phyloP scores from a whole-genome alignment of 2,113 vertebrate genomes.

The Platysternon megacephalum region DNA sequence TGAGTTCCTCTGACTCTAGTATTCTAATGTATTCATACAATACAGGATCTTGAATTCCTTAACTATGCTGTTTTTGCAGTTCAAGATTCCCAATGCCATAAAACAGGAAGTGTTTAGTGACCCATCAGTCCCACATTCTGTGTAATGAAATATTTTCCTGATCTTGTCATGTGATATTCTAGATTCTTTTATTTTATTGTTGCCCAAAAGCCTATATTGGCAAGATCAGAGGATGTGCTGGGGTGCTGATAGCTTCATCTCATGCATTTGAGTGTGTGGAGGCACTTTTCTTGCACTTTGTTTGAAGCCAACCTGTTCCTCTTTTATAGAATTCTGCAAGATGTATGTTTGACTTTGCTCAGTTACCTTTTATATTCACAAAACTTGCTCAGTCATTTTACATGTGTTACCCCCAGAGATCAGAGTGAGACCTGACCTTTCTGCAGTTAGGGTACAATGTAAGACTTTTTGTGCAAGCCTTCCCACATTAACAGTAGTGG shows the following conservation, averaged over 20 bases:
- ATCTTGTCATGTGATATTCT: not conserved
- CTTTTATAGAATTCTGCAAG: not conserved
- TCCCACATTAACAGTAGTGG: not conserved
- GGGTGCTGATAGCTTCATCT: accelerated
- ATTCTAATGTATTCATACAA: not conserved
- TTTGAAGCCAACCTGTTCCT: not conserved
- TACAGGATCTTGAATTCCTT: not conserved
- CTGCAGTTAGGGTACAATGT: not conserved
- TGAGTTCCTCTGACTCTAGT: not conserved
- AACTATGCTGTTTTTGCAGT: not conserved
- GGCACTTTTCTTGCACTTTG: not conserved
- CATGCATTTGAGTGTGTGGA: not conserved
- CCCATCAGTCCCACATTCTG: not conserved
- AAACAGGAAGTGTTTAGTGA: not conserved
- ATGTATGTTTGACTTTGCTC: not conserved
- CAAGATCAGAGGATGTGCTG: not conserved
- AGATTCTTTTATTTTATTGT: not conserved
- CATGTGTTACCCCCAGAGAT: not conserved
- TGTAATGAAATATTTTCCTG: not conserved
- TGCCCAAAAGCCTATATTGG: not conserved
- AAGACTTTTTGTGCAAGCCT: not conserved
- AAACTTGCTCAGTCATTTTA: not conserved
- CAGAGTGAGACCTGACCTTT: not conserved
- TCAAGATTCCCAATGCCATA: not conserved
- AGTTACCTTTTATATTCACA: not conserved